phyloP scores from a whole-genome alignment of 2,797 vertebrate species.

The Acanthurus lineatus region DNA sequence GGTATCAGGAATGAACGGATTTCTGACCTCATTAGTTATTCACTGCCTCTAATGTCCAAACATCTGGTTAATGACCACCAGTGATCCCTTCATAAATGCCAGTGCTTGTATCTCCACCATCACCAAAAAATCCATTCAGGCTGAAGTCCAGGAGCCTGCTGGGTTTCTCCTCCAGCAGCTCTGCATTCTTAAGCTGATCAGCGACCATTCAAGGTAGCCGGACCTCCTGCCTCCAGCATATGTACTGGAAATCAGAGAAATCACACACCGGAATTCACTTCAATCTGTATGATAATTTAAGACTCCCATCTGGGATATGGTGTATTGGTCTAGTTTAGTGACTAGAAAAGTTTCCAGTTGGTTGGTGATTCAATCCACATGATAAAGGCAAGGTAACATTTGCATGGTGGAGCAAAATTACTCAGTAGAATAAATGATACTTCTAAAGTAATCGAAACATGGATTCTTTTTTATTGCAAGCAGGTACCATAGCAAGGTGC shows the following conservation, averaged over 20 bases:
- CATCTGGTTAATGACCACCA: constrained; percentile 77
- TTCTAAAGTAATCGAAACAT: constrained; percentile 16
- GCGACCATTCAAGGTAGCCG: constrained; percentile 56
- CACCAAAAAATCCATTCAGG: constrained; percentile 43
- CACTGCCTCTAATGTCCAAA: constrained; percentile 75
- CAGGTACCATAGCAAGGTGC: background rate
- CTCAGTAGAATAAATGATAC: constrained; percentile 16
- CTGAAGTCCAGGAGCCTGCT: constrained; percentile 37
- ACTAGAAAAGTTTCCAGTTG: constrained; percentile 39
- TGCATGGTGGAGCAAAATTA: constrained; percentile 17
- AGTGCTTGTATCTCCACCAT: constrained; percentile 9
- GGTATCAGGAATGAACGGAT: constrained; percentile 50
- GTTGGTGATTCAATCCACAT: constrained; percentile 52
- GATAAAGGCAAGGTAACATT: constrained; percentile 32
- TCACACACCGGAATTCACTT: constrained; percentile 67
- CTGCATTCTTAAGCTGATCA: constrained; percentile 62
- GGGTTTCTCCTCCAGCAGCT: constrained; percentile 50
- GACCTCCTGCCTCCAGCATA: constrained; percentile 58
- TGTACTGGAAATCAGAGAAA: constrained; percentile 68
- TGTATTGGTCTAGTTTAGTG: constrained; percentile 46
- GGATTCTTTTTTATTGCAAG: background rate
- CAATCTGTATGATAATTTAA: constrained; percentile 76
- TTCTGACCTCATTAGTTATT: constrained; percentile 77
- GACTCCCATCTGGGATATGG: constrained; percentile 51
- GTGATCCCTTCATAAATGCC: constrained; percentile 64